These are phyloP conservation scores for Xiphophorus couchianus DNA, from an alignment of 2,113 vertebrate species.

Conservation along the genomic window DNA sequence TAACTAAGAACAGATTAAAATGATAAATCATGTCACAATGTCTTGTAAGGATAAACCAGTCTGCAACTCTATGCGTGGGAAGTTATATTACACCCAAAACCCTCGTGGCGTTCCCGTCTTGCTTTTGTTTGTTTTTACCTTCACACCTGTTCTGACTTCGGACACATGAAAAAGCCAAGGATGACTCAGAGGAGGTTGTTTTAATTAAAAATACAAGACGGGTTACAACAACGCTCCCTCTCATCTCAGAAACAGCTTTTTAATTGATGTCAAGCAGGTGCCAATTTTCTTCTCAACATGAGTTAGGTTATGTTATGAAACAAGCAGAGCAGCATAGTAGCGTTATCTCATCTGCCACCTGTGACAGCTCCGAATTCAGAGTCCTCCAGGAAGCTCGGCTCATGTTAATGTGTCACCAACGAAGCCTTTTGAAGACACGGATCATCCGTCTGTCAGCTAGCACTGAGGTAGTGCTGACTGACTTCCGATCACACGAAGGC, in stretches of 20 bases:
- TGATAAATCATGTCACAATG: conserved; percentile 48
- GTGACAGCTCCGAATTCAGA: conserved; percentile 63
- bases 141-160: conserved; percentile 66
- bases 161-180: conserved; percentile 60
- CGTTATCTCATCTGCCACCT: conserved; percentile 66
- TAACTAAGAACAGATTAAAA: conserved; percentile 64
- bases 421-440: conserved; percentile 64
- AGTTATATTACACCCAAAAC: conserved; percentile 47
- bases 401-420: conserved; percentile 70
- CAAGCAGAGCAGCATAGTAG: conserved; percentile 65
- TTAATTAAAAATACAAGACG: conserved; percentile 78
- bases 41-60: conserved; percentile 48
- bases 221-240: conserved; percentile 66
- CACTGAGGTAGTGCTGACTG: conserved; percentile 42
- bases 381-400: conserved; percentile 58
- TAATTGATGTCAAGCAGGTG: conserved; percentile 62
- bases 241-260: conserved; percentile 62
- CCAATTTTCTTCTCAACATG: conserved; percentile 63
- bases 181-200: conserved; percentile 69
- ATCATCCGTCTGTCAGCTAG: conserved; percentile 63
- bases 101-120: conserved; percentile 36
- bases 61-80: conserved; percentile 58
- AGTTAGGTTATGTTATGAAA: conserved; percentile 70
- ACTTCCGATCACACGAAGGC: conserved; percentile 60
- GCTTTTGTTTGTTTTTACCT: conserved; percentile 48